Conservation (phyloP, 2,113 vertebrate genomes). For the Vulpes lagopus region DNA sequence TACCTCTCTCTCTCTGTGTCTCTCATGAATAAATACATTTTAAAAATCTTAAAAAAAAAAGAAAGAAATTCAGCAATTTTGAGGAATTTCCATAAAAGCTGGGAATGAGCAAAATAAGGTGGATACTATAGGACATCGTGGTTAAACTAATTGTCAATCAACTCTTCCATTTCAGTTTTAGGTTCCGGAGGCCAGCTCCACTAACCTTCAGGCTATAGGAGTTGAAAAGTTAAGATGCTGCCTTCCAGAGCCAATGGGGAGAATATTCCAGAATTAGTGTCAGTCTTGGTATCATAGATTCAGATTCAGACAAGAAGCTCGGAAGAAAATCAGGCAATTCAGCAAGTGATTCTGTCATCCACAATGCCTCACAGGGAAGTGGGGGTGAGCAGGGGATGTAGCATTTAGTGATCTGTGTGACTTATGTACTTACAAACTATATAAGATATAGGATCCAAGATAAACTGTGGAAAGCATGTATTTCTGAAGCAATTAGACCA, state of each 20-base stretch:
- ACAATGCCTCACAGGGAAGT: background rate
- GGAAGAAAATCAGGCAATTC: background rate
- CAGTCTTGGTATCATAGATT: background rate
- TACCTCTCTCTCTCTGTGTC: too few relatives aligned
- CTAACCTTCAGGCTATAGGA: background rate
- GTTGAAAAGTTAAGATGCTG: background rate
- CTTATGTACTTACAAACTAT: background rate
- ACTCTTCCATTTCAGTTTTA: background rate
- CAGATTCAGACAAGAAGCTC: background rate
- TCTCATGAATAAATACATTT: too few relatives aligned
- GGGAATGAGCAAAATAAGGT: background rate
- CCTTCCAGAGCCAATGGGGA: background rate
- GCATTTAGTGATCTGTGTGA: background rate
- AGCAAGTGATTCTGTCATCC: background rate
- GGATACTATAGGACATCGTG: background rate
- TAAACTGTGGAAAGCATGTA: background rate
- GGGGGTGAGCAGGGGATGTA: background rate
- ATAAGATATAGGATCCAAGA: background rate
- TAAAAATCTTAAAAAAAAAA: too few relatives aligned
- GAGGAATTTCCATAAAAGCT: background rate
- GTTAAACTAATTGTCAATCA: background rate
- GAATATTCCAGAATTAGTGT: constrained; percentile 28
- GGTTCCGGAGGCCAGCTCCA: background rate
- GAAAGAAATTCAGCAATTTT: background rate
- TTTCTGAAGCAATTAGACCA: background rate